These are phyloP conservation scores for Corapipo altera DNA, from an alignment of 2,113 vertebrate genomes.

Conservation along the genomic window DNA sequence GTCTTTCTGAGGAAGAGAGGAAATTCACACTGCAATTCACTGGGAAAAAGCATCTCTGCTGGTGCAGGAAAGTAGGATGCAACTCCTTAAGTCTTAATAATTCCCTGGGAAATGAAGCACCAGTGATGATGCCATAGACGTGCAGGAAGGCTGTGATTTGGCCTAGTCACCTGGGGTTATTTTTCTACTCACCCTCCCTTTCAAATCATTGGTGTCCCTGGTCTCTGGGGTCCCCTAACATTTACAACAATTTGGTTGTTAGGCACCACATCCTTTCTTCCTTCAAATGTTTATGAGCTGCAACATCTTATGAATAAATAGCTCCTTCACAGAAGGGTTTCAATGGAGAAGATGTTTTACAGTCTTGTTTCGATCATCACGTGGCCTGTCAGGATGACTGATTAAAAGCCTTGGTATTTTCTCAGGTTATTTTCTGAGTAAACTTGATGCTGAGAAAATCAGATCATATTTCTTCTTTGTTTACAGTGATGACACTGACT, in stretches of 20 bases:
- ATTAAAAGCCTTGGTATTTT: background rate
- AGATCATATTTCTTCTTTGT: background rate
- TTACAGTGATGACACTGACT: slow-evolving; percentile 14
- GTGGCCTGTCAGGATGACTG: background rate
- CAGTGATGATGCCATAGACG: background rate
- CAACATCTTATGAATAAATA: background rate
- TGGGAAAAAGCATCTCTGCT: background rate
- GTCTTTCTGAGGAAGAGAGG: background rate
- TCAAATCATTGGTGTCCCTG: background rate
- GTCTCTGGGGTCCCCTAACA: background rate
- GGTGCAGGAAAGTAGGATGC: background rate
- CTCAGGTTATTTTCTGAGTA: background rate
- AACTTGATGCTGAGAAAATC: background rate
- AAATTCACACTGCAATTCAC: background rate
- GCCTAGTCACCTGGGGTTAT: background rate
- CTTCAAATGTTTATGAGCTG: background rate
- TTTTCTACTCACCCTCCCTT: background rate
- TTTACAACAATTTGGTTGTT: background rate
- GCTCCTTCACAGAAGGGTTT: background rate
- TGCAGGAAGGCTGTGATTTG: background rate
- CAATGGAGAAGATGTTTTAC: background rate
- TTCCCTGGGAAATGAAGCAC: background rate
- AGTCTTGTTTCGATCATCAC: background rate
- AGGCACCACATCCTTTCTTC: background rate
- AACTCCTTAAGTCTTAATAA: background rate